phyloP scores from a whole-genome alignment of 2,113 vertebrate genomes.

The Agelaius tricolor region DNA sequence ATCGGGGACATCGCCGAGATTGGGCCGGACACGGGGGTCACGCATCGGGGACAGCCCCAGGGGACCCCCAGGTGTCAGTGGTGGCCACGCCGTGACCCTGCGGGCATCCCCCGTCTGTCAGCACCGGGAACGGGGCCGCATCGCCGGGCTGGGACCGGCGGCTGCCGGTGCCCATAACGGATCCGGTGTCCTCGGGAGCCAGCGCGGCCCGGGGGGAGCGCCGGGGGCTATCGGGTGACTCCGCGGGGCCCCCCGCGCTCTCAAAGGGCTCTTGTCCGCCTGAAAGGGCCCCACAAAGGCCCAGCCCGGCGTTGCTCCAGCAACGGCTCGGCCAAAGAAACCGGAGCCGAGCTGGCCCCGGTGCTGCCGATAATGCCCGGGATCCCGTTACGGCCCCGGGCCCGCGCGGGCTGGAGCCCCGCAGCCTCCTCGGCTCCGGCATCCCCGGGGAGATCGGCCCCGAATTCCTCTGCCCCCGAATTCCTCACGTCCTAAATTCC shows the following conservation, averaged over 20 bases:
- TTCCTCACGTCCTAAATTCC: not conserved
- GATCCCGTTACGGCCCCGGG: constrained; percentile 7
- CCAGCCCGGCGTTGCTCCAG: not conserved
- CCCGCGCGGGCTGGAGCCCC: not conserved
- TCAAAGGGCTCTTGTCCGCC: constrained; percentile 41
- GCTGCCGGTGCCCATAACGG: rapidly evolving
- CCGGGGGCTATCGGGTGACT: constrained; percentile 11
- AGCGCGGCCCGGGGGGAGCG: not conserved
- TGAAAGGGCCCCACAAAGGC: not conserved
- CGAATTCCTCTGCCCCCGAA: not conserved
- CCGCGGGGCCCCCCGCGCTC: not conserved
- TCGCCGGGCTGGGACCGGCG: not conserved
- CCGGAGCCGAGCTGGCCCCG: not conserved
- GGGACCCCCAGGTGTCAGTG: not conserved
- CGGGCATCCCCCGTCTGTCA: constrained; percentile 38
- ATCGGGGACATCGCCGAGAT: rapidly evolving
- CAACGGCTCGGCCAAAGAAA: constrained; percentile 38
- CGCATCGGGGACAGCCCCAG: rapidly evolving
- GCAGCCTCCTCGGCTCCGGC: not conserved
- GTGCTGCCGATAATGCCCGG: not conserved
- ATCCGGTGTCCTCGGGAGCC: constrained; percentile 21
- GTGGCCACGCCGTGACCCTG: not conserved
- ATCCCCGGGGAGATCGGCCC: not conserved
- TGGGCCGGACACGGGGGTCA: rapidly evolving
- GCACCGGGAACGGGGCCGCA: not conserved